Percentiles rank a stretch among this genome's conserved stretches.
Conservation (phyloP, 2,797 vertebrate genomes). For the Rhynchonycteris naso region DNA sequence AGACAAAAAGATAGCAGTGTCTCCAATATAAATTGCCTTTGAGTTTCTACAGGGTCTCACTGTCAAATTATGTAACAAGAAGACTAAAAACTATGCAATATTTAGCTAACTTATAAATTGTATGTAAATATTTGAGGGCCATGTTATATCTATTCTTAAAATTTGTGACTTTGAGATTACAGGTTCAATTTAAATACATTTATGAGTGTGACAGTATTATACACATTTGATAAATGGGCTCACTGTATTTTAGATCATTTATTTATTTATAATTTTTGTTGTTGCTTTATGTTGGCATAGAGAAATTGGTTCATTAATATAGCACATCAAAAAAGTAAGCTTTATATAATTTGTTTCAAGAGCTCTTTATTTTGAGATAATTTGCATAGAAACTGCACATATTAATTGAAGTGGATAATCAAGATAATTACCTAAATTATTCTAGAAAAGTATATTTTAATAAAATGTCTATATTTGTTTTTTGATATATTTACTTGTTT, state of each 20-base stretch:
- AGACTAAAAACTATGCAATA: not conserved
- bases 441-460: not conserved
- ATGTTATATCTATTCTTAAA: not conserved
- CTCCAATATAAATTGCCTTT: not conserved
- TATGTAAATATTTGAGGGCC: not conserved
- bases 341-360: not conserved
- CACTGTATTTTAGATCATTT: not conserved
- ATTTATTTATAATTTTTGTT: not conserved
- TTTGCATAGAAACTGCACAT: not conserved
- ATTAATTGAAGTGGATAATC: not conserved
- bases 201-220: not conserved
- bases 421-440: not conserved
- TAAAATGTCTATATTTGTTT: not conserved
- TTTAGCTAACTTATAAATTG: not conserved
- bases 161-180: constrained; percentile 8
- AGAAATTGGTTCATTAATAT: not conserved
- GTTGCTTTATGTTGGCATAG: not conserved
- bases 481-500: not conserved
- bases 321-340: not conserved
- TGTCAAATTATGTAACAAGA: not conserved
- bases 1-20: not conserved
- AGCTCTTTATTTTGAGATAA: not conserved
- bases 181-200: not conserved
- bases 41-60: not conserved
- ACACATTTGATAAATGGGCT: not conserved